Base-by-base conservation (phyloP, 2,888 invertebrate species). In the Polylopha cassiicola region DNA sequence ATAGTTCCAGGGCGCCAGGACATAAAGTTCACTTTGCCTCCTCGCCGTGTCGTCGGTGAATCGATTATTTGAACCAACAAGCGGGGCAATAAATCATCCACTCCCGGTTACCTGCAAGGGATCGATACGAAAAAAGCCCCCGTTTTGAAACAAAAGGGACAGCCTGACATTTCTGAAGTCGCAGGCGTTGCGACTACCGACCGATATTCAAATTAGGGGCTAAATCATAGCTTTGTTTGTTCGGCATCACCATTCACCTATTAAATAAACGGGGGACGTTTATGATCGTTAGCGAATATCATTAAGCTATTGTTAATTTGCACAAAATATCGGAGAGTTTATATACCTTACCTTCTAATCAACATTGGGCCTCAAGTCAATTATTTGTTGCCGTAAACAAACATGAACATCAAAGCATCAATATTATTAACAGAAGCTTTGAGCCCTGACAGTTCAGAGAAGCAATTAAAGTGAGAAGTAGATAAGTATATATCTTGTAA, bases 41-140 rank as follows among this genome's bases (percentile, higher is more conserved):
- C 52, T 30, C 43, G 28, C 13, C 36, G 51, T 55, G 63, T 65
- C 44, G 64, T 64, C 61, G 55, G 53, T 61, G 67, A 65, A 80
- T 82, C 81, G 84, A 84, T 84, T 82, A 80, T 80, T 78, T 73
- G 79, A 73, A 74, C 84, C 84, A 84, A 82, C 81, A 81, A 74
- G 76, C 67, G 56, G 51, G 63, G 76, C 65, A 73, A 84, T 84
- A 84, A 84, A 84, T 84, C 84, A 84, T 82, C 67, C 75, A 65
- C 67, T 74, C 76, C 75, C 73, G 68, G 68, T 74, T 82, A 81
- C 81, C 79, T 82, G 81, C 76, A 57, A 64, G 61, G 67, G 76
- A 70, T 76, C 77, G 78, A 79, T 78, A 74, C 63, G 65, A 69
- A 78, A 77, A 75, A 74, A 61, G 65, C 66, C 66, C 70, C 37